Evolutionary conservation across 1,140 invertebrate species (phyloP).

Genomic region (Drosophila pandora): DNA sequence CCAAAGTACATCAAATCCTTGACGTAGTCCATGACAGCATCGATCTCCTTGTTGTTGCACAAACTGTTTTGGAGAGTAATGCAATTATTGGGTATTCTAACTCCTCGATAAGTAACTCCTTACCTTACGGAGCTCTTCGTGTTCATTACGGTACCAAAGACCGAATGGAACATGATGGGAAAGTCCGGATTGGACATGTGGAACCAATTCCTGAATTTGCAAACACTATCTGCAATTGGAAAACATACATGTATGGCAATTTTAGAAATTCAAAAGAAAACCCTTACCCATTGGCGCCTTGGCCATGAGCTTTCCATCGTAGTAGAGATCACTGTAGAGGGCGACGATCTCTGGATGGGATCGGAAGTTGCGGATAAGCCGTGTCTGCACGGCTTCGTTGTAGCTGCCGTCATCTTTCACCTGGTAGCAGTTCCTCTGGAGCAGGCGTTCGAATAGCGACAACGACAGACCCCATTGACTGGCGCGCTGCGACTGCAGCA

Average conservation of each 20-base stretch:
- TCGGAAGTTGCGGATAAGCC: conserved; percentile 88
- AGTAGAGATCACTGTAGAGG: conserved; percentile 88
- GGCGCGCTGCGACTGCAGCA: conserved; percentile 86
- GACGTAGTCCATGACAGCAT: conserved; percentile 85
- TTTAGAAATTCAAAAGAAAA: not conserved
- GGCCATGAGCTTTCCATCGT: conserved; percentile 85
- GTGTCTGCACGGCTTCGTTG: conserved; percentile 87
- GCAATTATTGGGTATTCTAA: not conserved
- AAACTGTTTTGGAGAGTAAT: conserved; percentile 31
- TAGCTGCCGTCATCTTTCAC: conserved; percentile 84
- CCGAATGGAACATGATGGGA: conserved; percentile 88
- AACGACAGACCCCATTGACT: conserved; percentile 84
- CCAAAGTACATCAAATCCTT: conserved; percentile 83
- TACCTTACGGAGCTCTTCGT: conserved; percentile 66
- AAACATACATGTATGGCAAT: not conserved
- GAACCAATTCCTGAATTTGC: conserved; percentile 76
- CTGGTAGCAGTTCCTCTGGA: conserved; percentile 84
- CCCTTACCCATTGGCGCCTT: conserved; percentile 47
- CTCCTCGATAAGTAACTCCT: not conserved
- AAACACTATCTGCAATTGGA: conserved; percentile 40
- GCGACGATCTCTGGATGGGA: conserved; percentile 86
- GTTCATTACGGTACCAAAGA: conserved; percentile 83
- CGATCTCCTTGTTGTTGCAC: conserved; percentile 85
- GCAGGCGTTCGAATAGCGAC: conserved; percentile 87
- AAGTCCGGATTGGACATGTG: conserved; percentile 83